Evolutionary conservation across 2,113 vertebrate species (phyloP).

Genomic region (Erpornis zantholeuca): DNA sequence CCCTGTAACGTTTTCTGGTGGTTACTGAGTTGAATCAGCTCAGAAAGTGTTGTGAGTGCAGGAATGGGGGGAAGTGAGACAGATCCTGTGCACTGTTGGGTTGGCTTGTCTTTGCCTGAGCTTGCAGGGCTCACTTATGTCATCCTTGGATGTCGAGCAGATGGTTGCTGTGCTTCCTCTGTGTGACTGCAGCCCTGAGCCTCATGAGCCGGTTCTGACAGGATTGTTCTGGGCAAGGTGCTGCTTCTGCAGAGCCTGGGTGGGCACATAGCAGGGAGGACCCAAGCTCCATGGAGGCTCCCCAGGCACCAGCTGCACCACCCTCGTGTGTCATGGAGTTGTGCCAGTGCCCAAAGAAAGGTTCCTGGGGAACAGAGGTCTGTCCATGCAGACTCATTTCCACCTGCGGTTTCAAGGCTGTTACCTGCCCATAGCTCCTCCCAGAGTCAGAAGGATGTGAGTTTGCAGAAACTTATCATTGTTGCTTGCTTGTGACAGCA

Average conservation of each 20-base stretch:
- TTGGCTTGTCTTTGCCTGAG: neutral
- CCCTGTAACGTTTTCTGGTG: neutral
- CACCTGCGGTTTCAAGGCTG: neutral
- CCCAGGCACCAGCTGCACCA: rapidly evolving
- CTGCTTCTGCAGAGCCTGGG: neutral
- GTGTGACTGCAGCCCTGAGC: neutral
- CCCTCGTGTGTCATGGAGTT: neutral
- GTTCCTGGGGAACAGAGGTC: neutral
- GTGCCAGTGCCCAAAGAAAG: neutral
- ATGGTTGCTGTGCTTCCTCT: neutral
- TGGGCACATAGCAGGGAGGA: rapidly evolving
- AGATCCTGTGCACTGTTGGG: neutral
- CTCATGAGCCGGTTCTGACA: neutral
- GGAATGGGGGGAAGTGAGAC: neutral
- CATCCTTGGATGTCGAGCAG: neutral
- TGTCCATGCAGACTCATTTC: neutral
- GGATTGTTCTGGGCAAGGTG: neutral
- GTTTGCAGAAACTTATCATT: neutral
- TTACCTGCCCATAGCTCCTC: neutral
- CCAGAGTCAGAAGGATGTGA: neutral
- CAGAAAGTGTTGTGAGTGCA: neutral
- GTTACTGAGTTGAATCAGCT: neutral
- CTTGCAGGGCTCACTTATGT: neutral
- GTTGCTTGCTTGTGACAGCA: neutral
- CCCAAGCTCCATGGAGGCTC: neutral